Evolutionary conservation across 2,797 vertebrate species (phyloP), one percentile per base, ranked within the genome.

Genomic region (Sebastiscus tertius): DNA sequence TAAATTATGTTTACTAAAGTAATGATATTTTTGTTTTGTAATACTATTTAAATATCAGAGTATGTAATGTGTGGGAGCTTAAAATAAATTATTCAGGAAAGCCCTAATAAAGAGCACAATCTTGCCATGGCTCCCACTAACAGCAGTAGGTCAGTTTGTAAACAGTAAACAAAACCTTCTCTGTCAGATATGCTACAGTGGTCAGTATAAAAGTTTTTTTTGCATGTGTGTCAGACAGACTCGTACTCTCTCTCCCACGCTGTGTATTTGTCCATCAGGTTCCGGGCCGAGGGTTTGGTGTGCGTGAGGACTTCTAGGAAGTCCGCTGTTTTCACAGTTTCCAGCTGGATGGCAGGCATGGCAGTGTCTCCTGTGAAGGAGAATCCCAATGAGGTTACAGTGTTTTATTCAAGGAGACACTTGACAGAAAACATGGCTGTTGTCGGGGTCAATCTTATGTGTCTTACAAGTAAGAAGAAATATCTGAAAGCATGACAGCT

Each of bases 261-360:
- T 0, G 83, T 81, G 79, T 98, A 98, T 92, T 93, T 97, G 72
- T 96, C 93, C 39, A 93, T 96, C 64, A 99, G 89, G 66, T 93
- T 97, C 88, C 96, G 96, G 20, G 95, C 97, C 0, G 98, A 99
- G 0, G 96, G 98, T 87, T 99, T 99, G 81, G 97, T 98, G 90
- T 99, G 97, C 26, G 95, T 39, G 0, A 97, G 94, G 49, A 97
- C 98, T 22, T 99, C 96, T 89, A 97, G 88, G 88, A 99, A 97
- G 88, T 99, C 97, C 0, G 88, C 91, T 0, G 97, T 98, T 9
- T 96, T 97, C 82, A 99, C 96, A 0, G 91, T 97, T 76, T 98
- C 98, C 93, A 99, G 87, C 4, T 81, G 91, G 87, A 98, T 95
- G 68, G 74, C 10, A 0, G 95, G 89, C 75, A 97, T 88, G 56